Percentiles rank a stretch among this genome's conserved stretches.
Evolutionary conservation across 2,113 vertebrate species (phyloP).

Genomic region (Odocoileus virginianus): DNA sequence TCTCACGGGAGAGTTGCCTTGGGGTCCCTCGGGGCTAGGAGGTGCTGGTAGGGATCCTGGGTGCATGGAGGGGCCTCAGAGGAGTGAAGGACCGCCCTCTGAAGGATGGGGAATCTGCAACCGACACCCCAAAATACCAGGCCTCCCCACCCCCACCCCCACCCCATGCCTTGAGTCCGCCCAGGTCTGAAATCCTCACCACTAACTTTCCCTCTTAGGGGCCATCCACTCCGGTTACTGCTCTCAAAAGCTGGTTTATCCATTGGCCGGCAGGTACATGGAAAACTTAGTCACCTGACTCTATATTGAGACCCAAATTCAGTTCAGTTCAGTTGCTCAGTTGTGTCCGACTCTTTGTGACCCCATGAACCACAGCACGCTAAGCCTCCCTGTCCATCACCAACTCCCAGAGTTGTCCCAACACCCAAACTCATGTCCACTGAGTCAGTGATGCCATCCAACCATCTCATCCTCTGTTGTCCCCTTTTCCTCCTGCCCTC

Average conservation of each 20-base stretch:
- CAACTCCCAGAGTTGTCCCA: background rate
- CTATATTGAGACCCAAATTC: background rate
- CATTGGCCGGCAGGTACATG: background rate
- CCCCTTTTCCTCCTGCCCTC: background rate
- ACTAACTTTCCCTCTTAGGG: background rate
- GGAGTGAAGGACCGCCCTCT: background rate
- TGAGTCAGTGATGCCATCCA: background rate
- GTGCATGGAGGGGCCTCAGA: background rate
- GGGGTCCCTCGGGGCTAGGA: background rate
- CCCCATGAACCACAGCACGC: background rate
- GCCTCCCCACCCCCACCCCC: background rate
- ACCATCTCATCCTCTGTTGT: background rate
- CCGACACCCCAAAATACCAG: background rate
- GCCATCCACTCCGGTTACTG: background rate
- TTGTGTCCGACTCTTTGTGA: fast-evolving
- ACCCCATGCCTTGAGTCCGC: fast-evolving
- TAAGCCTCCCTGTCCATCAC: background rate
- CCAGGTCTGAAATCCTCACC: background rate
- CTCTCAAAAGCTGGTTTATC: background rate
- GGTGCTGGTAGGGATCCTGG: background rate
- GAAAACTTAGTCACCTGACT: background rate
- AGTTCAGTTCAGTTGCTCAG: background rate
- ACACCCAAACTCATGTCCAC: background rate
- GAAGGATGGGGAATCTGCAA: too few relatives aligned
- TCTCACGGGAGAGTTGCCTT: background rate